Base-by-base conservation (phyloP, 2,113 vertebrate species). In the Salvelinus alpinus region DNA sequence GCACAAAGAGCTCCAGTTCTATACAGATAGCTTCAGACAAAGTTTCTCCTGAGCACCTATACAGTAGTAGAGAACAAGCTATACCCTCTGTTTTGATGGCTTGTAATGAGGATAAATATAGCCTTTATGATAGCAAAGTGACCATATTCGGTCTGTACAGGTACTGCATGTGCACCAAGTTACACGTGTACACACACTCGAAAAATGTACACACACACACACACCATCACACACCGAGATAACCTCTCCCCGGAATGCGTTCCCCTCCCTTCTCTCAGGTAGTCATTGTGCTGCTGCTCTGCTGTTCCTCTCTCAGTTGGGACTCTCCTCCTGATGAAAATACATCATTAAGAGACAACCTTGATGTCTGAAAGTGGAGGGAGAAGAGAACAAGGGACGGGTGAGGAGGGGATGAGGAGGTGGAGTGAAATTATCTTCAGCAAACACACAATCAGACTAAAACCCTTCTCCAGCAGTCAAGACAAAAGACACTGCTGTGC, bases 81-180 rank as follows among this genome's bases (percentile, higher is more conserved):
- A 54, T 54, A 54, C 12, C 48, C 12, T 80, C 77, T 66, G 62
- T 83, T 81, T 67, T 84, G 88, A 90, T 89, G 84, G 80, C 82
- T 70, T 71, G 69, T 80, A 69, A 75, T 59, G 73, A 75, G 60
- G 80, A 80, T 88, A 89, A 88, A 88, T 91, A 88, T 86, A 89
- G 85, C 83, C 84, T 71, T 87, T 86, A 85, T 84, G 78, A 78
- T 80, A 74, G 85, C 82, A 80, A 85, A 85, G 87, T 88, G 82
- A 88, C 85, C 85, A 88, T 78, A 87, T 88, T 88, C 75, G 84
- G 87, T 86, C 86, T 34, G 60, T 81, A 80, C 86, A 82, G 73
- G 80, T 75, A 86, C 78, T 74, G 82, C 85, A 90, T 80, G 73
- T 70, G 38, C 38, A 76, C 77, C 71, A 75, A 77, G 66, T 75